Conservation (phyloP, 2,797 vertebrate species). For the Lophius americanus region DNA sequence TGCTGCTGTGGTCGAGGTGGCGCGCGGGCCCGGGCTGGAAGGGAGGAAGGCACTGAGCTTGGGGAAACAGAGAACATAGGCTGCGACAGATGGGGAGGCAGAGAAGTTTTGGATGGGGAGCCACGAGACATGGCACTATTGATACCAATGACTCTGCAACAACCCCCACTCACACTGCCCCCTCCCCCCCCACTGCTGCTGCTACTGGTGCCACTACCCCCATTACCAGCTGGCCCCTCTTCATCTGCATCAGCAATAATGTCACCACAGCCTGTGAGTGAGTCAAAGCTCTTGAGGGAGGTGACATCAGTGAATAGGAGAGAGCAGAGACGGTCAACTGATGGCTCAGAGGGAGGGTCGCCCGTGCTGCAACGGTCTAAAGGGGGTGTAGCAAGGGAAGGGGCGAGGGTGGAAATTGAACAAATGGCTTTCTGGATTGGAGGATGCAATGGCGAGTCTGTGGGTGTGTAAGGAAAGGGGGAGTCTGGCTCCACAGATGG, state of each 20-base stretch:
- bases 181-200: conserved; percentile 81
- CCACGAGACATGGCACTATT: conserved; percentile 35
- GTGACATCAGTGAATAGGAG: conserved; percentile 98
- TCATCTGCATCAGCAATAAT: conserved; percentile 97
- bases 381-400: conserved; percentile 78
- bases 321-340: conserved; percentile 89
- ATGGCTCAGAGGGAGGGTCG: conserved; percentile 95
- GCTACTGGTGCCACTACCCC: conserved; percentile 84
- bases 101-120: conserved; percentile 72
- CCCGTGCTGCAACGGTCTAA: conserved; percentile 87
- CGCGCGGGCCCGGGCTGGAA: conserved; percentile 61
- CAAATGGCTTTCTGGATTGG: conserved; percentile 74
- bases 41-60: conserved; percentile 59
- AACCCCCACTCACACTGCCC: conserved; percentile 41
- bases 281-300: conserved; percentile 99
- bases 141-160: conserved; percentile 51
- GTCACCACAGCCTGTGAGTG: conserved; percentile 98
- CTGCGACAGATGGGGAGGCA: conserved; percentile 67
- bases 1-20: conserved; percentile 78
- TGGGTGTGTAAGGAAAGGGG: conserved; percentile 73
- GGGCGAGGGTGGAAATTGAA: conserved; percentile 72
- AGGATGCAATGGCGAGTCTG: conserved; percentile 68
- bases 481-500: conserved; percentile 69
- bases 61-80: conserved; percentile 61
- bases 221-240: conserved; percentile 83